A percentile compares a stretch with the other conserved stretches of the same genome.
Evolutionary conservation across 2,888 invertebrate genomes (phyloP).

Genomic region (Formica aserva): DNA sequence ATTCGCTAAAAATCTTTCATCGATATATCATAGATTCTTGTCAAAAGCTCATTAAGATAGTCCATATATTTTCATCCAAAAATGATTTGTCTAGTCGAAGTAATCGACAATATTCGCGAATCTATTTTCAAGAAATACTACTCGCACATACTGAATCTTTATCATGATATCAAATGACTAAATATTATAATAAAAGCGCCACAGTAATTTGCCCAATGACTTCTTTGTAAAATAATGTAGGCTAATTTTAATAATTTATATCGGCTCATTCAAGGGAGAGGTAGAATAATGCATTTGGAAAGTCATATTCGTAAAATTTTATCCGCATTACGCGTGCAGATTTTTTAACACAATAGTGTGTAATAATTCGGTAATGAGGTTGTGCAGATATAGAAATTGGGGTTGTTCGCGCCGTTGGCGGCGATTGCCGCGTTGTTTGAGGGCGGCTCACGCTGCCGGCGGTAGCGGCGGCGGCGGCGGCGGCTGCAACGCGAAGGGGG

Average conservation of each 20-base stretch:
- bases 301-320: neutral
- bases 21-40: neutral
- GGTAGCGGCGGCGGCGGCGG: constrained; percentile 26
- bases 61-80: neutral
- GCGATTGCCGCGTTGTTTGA: constrained; percentile 48
- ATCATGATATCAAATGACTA: neutral
- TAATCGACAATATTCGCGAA: neutral
- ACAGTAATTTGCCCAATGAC: neutral
- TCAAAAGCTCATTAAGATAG: neutral
- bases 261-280: neutral
- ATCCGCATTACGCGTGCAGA: neutral
- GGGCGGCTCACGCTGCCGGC: constrained; percentile 21
- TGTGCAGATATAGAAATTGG: constrained; percentile 25
- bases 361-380: constrained; percentile 26
- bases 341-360: neutral
- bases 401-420: constrained; percentile 24
- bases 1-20: neutral
- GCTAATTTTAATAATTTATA: neutral
- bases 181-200: neutral
- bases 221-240: neutral
- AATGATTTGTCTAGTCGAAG: neutral
- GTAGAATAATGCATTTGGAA: neutral
- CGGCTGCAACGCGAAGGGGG: constrained; percentile 34
- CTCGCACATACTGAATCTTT: neutral
- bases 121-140: neutral